Evolutionary conservation across 2,797 vertebrate species (phyloP), one percentile per base, ranked within the genome.

Genomic region (Menidia menidia): DNA sequence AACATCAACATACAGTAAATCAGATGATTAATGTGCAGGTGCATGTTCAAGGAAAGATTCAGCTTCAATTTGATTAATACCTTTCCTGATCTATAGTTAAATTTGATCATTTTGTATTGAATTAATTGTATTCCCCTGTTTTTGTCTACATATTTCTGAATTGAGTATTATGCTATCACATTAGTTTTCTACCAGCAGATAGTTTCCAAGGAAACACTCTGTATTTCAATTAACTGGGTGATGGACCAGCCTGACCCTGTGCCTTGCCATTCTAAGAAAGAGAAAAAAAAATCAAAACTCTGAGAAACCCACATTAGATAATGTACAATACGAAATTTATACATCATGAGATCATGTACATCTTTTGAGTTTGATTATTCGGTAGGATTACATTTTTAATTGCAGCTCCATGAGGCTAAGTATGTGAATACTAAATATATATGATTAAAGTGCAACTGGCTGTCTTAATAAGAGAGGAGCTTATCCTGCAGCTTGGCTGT

Each of bases 141-240:
- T 67, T 56, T 12, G 1, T 2, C 61, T 43, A 14, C 16, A 31
- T 53, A 56, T 55, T 16, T 62, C 45, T 32, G 51, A 70, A 43
- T 6, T 2, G 1, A 14, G 3, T n/a, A 10, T 30, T 39, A 33
- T 25, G 42, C 6, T 19, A 31, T 18, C 33, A 48, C 13, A 19
- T 9, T 9, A 50, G 44, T 57, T 58, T 55, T 60, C 42, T 51
- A 35, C 4, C 6, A 1, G 43, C 33, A 3, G 18, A 30, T 67
- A 42, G 87, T 90, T 87, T 87, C 88, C 79, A 83, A 70, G 87
- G 88, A 13, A 87, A 88, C 82, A n/a, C 63, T 43, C 25, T 0
- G 50, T 19, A 71, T 30, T 76, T 81, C 55, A 71, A 61, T 86
- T 77, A 68, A 66, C 70, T 31, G 0, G 35, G 66, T 76, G 57